Conservation (phyloP, 2,888 invertebrate species). For the Coenonympha glycerion region DNA sequence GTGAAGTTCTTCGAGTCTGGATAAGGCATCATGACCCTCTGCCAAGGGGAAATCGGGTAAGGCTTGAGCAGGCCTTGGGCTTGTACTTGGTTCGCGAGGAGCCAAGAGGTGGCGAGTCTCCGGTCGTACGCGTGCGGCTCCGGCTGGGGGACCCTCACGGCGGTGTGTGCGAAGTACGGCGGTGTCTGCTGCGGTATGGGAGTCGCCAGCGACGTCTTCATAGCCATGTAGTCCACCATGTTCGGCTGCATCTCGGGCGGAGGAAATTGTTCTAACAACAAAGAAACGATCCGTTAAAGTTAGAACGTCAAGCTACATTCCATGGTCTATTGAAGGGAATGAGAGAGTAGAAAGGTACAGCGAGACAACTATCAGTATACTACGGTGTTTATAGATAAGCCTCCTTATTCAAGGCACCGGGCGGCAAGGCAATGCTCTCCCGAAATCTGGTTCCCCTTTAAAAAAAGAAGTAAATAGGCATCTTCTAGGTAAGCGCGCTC, state of each 20-base stretch:
- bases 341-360: no score
- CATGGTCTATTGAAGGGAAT: not conserved
- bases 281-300: constrained; percentile 14
- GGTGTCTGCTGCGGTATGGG: constrained; percentile 50
- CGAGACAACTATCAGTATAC: no score
- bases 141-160: constrained; percentile 57
- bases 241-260: constrained; percentile 58
- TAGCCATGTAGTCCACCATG: constrained; percentile 66
- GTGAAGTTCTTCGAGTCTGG: constrained; percentile 56
- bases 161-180: constrained; percentile 63
- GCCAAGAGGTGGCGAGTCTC: constrained; percentile 73
- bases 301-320: not conserved
- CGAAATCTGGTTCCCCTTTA: no score
- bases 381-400: no score
- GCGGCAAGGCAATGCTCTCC: no score
- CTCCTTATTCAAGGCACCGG: no score
- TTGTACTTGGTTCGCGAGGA: constrained; percentile 72
- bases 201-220: constrained; percentile 52
- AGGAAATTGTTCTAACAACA: constrained; percentile 60
- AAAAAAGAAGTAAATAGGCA: no score
- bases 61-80: constrained; percentile 68
- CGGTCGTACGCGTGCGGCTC: constrained; percentile 63
- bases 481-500: no score
- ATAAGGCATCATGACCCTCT: constrained; percentile 76
- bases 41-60: constrained; percentile 75